Percentiles rank a stretch among this genome's conserved stretches.
phyloP scores from a whole-genome alignment of 2,797 vertebrate species.

The Muscicapa comitata region DNA sequence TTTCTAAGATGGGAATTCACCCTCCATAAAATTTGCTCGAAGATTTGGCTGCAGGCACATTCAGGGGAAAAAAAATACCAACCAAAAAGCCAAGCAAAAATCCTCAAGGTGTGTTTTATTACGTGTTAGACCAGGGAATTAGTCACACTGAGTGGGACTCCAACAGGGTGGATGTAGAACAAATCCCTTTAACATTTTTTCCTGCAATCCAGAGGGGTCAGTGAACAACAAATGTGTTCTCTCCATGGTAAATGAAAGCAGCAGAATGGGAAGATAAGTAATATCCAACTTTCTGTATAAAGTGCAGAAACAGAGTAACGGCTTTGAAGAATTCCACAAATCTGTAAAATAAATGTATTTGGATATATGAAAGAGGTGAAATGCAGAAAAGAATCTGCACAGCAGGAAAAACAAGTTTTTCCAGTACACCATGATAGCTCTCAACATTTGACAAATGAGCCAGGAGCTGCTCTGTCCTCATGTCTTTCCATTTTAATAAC shows the following conservation, averaged over 20 bases:
- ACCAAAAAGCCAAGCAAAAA: background rate
- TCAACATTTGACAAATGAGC: background rate
- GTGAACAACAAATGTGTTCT: background rate
- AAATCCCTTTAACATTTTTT: background rate
- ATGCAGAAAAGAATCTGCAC: background rate
- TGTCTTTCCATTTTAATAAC: background rate
- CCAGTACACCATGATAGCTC: background rate
- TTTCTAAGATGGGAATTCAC: background rate
- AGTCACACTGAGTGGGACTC: background rate
- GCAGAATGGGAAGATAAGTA: background rate
- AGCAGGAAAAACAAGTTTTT: background rate
- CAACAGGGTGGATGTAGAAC: background rate
- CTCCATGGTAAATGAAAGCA: background rate
- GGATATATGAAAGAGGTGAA: background rate
- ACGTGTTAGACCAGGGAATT: background rate
- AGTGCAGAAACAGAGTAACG: background rate
- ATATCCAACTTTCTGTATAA: background rate
- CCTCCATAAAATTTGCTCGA: background rate
- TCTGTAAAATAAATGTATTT: background rate
- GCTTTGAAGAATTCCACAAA: background rate
- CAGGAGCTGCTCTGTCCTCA: background rate
- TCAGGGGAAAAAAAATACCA: rapidly evolving
- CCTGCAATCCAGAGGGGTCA: background rate
- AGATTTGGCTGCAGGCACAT: background rate
- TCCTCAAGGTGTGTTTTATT: background rate